Conservation (phyloP, 2,888 invertebrate species). For the Oligia fasciuncula region DNA sequence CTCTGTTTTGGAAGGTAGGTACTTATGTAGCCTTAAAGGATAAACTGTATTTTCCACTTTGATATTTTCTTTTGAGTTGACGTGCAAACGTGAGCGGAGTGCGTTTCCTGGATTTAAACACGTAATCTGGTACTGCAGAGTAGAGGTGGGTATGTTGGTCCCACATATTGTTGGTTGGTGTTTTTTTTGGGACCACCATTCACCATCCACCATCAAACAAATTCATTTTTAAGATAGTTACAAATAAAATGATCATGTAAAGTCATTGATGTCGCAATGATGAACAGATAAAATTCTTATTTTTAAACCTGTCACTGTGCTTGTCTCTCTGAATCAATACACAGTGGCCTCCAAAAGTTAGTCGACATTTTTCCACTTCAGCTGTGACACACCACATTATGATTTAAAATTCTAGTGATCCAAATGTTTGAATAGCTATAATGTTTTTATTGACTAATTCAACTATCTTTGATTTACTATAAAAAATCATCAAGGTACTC, state of each 20-base stretch:
- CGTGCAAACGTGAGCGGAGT: rapidly evolving
- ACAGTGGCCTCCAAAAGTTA: too few species aligned
- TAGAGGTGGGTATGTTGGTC: neutral
- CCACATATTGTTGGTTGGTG: neutral
- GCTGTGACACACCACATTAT: too few species aligned
- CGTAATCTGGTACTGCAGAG: neutral
- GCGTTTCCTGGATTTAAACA: neutral
- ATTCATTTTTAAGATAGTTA: neutral
- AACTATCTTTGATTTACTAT: too few species aligned
- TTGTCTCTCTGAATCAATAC: neutral
- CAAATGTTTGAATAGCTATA: too few species aligned
- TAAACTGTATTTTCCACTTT: slow-evolving; percentile 28
- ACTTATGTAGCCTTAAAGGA: slow-evolving; percentile 16
- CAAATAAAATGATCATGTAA: neutral
- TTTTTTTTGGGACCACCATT: neutral
- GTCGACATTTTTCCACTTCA: too few species aligned
- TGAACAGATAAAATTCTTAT: neutral
- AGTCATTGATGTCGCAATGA: neutral
- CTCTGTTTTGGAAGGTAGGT: slow-evolving; percentile 26
- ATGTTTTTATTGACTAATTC: too few species aligned
- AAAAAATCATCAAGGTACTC: too few species aligned
- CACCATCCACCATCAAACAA: neutral
- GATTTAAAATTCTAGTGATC: too few species aligned
- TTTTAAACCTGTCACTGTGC: neutral
- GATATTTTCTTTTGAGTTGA: slow-evolving; percentile 8